Evolutionary conservation across 2,113 vertebrate species (phyloP).

Genomic region (Corapipo altera): DNA sequence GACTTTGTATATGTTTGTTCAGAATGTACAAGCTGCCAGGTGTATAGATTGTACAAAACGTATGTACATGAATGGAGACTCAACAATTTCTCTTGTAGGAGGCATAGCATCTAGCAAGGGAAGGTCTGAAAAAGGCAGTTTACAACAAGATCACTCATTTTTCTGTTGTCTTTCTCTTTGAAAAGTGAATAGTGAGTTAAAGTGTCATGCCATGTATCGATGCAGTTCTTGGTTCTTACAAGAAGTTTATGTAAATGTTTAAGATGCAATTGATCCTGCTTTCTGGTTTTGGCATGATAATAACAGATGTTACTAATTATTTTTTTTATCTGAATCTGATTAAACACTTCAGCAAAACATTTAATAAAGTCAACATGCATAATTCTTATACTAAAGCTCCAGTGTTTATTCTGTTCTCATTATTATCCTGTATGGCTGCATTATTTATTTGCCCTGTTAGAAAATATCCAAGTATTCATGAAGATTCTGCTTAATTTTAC

Average conservation of each 20-base stretch:
- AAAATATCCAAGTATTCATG: not conserved
- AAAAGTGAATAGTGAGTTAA: not conserved
- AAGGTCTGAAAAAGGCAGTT: not conserved
- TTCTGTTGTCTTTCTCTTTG: not conserved
- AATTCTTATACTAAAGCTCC: not conserved
- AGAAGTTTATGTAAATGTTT: not conserved
- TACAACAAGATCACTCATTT: not conserved
- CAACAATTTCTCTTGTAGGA: not conserved
- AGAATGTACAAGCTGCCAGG: not conserved
- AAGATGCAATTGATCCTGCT: not conserved
- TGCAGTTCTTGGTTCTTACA: not conserved
- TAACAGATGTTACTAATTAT: not conserved
- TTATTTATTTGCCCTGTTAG: not conserved
- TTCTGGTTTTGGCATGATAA: not conserved
- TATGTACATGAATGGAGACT: not conserved
- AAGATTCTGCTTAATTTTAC: not conserved
- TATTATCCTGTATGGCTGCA: not conserved
- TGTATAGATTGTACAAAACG: not conserved
- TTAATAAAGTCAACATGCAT: not conserved
- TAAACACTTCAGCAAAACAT: not conserved
- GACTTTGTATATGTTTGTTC: not conserved
- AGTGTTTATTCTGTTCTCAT: not conserved
- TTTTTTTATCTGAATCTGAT: not conserved
- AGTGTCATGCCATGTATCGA: not conserved
- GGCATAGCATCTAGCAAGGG: not conserved